Evolutionary conservation across 2,797 vertebrate genomes (phyloP).

Genomic region (Sparus aurata): DNA sequence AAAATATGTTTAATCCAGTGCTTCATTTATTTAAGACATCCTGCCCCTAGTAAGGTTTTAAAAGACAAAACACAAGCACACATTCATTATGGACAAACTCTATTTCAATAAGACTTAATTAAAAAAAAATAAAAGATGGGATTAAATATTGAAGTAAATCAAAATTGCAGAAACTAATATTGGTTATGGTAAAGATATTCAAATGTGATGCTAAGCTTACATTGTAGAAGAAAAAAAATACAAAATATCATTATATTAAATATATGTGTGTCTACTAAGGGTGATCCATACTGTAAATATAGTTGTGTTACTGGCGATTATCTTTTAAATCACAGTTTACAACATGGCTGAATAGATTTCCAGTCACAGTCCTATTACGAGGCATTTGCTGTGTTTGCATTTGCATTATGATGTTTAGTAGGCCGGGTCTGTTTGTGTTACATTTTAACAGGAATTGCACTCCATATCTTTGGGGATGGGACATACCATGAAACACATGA

Average conservation of each 20-base stretch:
- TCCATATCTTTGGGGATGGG: not conserved
- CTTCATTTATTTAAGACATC: not conserved
- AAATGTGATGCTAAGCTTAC: not conserved
- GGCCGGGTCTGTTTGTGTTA: not conserved
- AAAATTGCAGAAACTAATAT: not conserved
- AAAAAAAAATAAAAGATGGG: not conserved
- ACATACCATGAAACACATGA: slow-evolving; percentile 32
- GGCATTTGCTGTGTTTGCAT: not conserved
- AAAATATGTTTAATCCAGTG: no score
- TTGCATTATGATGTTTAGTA: not conserved
- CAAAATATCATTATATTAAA: not conserved
- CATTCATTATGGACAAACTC: not conserved
- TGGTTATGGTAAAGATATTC: no score
- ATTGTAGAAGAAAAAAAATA: not conserved
- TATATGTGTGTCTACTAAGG: not conserved
- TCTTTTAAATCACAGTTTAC: not conserved
- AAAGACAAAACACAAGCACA: not conserved
- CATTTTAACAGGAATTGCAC: slow-evolving; percentile 11
- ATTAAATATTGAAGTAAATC: not conserved
- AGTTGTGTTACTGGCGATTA: not conserved
- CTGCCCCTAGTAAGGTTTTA: no score
- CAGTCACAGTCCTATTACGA: not conserved
- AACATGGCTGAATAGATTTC: not conserved
- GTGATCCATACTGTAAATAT: not conserved
- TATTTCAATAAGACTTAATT: not conserved